Evolutionary conservation across 1,140 invertebrate genomes (phyloP), one percentile per base, ranked within the genome.

Genomic region (Drosophila saltans): DNA sequence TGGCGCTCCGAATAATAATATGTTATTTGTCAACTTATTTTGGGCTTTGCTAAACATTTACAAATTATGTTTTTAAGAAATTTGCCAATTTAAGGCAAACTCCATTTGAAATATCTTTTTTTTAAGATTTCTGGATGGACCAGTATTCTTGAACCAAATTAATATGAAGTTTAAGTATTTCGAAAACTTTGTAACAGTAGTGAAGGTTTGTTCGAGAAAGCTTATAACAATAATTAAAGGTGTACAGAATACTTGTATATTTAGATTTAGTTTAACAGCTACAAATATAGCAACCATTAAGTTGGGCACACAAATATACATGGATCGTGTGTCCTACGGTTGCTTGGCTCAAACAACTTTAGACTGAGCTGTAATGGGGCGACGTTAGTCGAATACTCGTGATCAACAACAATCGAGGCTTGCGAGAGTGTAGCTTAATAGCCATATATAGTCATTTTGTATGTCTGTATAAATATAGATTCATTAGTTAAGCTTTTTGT

Each of bases 391-490:
- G 78, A 69, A 80, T 77, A 69, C 67, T 60, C 68, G 59, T 41
- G 75, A 80, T 80, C 70, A 65, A 66, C 64, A 41, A 48, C 55
- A 55, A 57, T 69, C 66, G 75, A 73, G 68, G 81, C 78, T 52
- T 52, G 45, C 45, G 45, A 48, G 45, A 52, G 45, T 26, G 62
- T 78, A 69, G 79, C 75, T 85, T 71, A 72, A 78, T 66, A n/a
- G n/a, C 83, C 79, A 76, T 86, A 78, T 85, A 88, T 82, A 69
- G 82, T 56, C 59, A 81, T 66, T 67, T 75, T 52, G 45, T 52
- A 86, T 78, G 69, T 52, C 81, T 78, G 69, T 68, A 66, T 66
- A 64, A 58, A 69, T 64, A 64, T 52, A 63, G 65, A 75, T 66
- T 63, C 74, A 71, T 78, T 71, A 69, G 68, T 69, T 9, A 28